phyloP scores from a whole-genome alignment of 2,113 vertebrate genomes.

The Sylvia atricapilla region DNA sequence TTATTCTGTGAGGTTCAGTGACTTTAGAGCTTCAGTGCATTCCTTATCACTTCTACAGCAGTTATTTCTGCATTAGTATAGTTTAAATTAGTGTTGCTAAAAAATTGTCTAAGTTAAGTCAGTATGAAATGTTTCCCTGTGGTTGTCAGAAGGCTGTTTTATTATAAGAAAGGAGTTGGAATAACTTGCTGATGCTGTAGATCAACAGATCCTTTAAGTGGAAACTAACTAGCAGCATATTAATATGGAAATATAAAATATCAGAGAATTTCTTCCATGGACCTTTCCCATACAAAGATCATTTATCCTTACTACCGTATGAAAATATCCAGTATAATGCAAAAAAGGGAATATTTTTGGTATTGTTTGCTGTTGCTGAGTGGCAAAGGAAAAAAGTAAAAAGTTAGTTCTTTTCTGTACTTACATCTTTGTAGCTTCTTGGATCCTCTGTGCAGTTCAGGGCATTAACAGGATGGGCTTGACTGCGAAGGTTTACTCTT shows the following conservation, averaged over 20 bases:
- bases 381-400: not conserved
- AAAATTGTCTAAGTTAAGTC: not conserved
- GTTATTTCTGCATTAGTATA: not conserved
- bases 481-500: slow-evolving; percentile 31
- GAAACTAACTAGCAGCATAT: not conserved
- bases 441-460: slow-evolving; percentile 8
- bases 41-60: not conserved
- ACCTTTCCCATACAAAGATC: not conserved
- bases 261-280: not conserved
- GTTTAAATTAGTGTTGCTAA: not conserved
- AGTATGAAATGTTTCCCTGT: not conserved
- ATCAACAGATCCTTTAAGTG: not conserved
- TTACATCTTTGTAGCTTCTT: slow-evolving; percentile 61
- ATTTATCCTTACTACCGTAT: not conserved
- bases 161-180: not conserved
- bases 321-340: not conserved
- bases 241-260: not conserved
- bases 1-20: not conserved
- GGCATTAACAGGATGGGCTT: slow-evolving; percentile 16
- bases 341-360: not conserved
- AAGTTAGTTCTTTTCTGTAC: slow-evolving; percentile 35
- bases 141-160: not conserved
- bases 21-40: not conserved
- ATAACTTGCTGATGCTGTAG: not conserved
- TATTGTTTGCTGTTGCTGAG: not conserved